Evolutionary conservation across 2,113 vertebrate genomes (phyloP).

Genomic region (Propithecus coquereli): DNA sequence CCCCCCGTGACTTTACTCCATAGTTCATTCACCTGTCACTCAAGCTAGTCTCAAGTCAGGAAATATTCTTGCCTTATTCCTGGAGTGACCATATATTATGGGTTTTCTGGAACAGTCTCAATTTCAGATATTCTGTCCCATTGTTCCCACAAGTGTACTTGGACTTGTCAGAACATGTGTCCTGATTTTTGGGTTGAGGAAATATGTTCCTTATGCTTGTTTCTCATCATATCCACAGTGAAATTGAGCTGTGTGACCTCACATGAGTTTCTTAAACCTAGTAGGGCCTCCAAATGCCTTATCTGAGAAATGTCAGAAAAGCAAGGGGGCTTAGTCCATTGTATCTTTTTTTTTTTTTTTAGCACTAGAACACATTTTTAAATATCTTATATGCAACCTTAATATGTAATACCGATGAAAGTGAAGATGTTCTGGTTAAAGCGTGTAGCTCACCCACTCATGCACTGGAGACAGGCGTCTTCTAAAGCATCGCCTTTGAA

Average conservation of each 20-base stretch:
- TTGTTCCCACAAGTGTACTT: not conserved
- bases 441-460: not conserved
- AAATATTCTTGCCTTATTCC: conserved; percentile 36
- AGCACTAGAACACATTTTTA: not conserved
- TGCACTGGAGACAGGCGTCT: not conserved
- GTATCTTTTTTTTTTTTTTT: not conserved
- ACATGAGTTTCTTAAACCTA: not conserved
- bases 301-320: not conserved
- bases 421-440: not conserved
- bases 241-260: not conserved
- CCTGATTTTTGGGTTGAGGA: not conserved
- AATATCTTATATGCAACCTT: not conserved
- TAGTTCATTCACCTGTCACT: conserved; percentile 62
- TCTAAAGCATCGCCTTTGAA: not conserved
- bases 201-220: not conserved
- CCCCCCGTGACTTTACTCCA: conserved; percentile 4
- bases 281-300: not conserved
- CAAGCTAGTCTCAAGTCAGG: not conserved
- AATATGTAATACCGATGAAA: not conserved
- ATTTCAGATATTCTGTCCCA: conserved; percentile 43
- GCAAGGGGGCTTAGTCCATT: fast-evolving
- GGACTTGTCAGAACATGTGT: not conserved
- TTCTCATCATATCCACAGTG: not conserved
- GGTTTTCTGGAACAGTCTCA: conserved; percentile 30
- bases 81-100: conserved; percentile 36